Evolutionary conservation across 2,113 vertebrate species (phyloP).

Genomic region (Athene noctua): DNA sequence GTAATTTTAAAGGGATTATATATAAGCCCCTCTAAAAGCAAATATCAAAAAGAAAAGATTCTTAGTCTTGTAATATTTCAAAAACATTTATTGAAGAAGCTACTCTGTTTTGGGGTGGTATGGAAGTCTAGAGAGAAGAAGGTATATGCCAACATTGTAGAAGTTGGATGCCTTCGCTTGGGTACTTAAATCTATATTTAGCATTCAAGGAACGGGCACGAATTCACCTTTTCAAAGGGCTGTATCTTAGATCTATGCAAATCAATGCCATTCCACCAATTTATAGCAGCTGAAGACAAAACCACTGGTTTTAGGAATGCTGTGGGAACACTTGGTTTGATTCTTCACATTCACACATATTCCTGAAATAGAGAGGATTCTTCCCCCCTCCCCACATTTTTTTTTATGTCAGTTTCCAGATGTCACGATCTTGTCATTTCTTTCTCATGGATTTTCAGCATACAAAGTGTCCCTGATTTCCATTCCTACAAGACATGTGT

Average conservation of each 20-base stretch:
- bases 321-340: neutral
- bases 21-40: constrained; percentile 44
- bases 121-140: neutral
- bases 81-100: neutral
- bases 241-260: neutral
- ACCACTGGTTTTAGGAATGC: neutral
- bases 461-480: neutral
- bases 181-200: neutral
- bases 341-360: neutral
- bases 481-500: neutral
- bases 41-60: constrained; percentile 29
- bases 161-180: neutral
- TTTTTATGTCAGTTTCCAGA: neutral
- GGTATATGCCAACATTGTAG: neutral
- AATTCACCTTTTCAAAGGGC: neutral
- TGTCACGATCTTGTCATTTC: neutral
- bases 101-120: neutral
- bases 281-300: neutral
- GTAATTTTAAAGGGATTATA: constrained; percentile 66
- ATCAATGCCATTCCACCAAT: neutral
- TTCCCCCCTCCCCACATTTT: neutral
- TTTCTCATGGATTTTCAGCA: neutral
- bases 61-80: neutral
- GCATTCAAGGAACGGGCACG: neutral
- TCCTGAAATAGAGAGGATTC: neutral